Evolutionary conservation across 35 echinoderm and acorn worm species (phyloP), one percentile per base, ranked within the genome.

Genomic region (Apostichopus japonicus): DNA sequence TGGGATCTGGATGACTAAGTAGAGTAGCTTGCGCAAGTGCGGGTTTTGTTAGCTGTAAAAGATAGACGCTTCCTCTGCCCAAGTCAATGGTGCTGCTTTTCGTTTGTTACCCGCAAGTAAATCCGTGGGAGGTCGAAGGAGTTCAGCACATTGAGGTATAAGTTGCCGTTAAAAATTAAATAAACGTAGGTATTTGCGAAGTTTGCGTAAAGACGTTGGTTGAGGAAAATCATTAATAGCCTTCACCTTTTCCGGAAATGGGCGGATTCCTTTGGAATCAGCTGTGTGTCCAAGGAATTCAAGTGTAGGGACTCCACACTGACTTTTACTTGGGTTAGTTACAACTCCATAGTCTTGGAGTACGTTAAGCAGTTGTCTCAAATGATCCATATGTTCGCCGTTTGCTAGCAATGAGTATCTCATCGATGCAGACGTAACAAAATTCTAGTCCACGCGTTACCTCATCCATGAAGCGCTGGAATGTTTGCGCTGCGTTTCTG

Each of bases 241-340:
- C 56, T 57, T 57, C 56, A 57, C 56, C 9, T 76, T 84, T n/a
- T n/a, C n/a, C n/a, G n/a, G n/a, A n/a, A n/a, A n/a, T n/a, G n/a
- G n/a, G n/a, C n/a, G n/a, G n/a, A n/a, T n/a, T n/a, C n/a, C n/a
- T n/a, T n/a, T n/a, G n/a, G n/a, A n/a, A n/a, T n/a, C n/a, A n/a
- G n/a, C 65, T 70, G 89, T 86, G 81, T 93, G 90, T 90, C 94
- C 91, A n/a, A 95, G 33, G 80, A 92, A 95, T 10, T 86, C 55
- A 10, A 92, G 54, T 11, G 90, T 73, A 25, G 23, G 23, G 5
- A 80, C 83, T 16, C 94, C 93, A 52, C n/a, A 92, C 58, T 72
- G 23, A 72, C 90, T 80, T 83, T 94, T 90, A n/a, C n/a, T n/a
- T n/a, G n/a, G n/a, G n/a, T n/a, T n/a, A n/a, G n/a, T n/a, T n/a